Conservation (phyloP, 2,888 invertebrate species). For the Phanerotoma sp. region DNA sequence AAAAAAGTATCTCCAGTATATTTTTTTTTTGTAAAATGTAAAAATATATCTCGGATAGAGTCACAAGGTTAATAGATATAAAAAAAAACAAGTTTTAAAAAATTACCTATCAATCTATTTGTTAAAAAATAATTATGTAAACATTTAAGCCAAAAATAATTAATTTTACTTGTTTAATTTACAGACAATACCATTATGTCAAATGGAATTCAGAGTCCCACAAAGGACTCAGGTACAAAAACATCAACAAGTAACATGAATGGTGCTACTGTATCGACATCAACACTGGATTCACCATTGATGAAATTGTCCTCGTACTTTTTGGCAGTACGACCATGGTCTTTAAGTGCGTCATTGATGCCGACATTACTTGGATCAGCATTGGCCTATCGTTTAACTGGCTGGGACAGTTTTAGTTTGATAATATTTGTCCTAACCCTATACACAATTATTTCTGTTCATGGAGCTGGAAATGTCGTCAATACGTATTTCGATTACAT, state of each 20-base stretch:
- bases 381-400: constrained; percentile 80
- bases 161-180: background rate
- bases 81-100: too few species aligned
- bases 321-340: constrained; percentile 90
- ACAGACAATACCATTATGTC: constrained; percentile 38
- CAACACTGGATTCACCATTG: constrained; percentile 59
- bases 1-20: background rate
- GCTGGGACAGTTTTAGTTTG: constrained; percentile 75
- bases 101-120: too few species aligned
- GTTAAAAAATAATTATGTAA: too few species aligned
- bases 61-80: too few species aligned
- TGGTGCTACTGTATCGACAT: constrained; percentile 33
- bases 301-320: constrained; percentile 90
- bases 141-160: too few species aligned
- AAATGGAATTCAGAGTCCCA: constrained; percentile 39
- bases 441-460: constrained; percentile 86
- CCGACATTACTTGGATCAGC: constrained; percentile 90
- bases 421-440: constrained; percentile 78
- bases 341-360: constrained; percentile 85
- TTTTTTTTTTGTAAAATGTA: background rate
- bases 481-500: constrained; percentile 96
- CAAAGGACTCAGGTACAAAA: constrained; percentile 28
- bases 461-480: constrained; percentile 95
- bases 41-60: too few species aligned
- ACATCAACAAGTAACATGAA: constrained; percentile 30